phyloP scores from a whole-genome alignment of 2,797 vertebrate genomes.

The Parambassis ranga region DNA sequence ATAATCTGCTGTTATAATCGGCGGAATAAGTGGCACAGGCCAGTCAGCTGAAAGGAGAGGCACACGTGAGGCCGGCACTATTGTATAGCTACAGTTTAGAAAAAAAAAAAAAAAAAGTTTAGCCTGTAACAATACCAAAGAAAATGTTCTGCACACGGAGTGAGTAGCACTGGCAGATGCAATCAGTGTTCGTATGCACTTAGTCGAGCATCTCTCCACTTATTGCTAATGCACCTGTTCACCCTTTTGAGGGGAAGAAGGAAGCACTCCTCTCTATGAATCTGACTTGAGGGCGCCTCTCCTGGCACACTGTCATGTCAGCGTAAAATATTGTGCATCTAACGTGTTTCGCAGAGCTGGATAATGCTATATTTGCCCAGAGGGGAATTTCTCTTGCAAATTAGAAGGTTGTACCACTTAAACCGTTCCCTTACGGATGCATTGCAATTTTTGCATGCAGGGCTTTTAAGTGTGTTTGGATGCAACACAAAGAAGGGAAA shows the following conservation, averaged over 20 bases:
- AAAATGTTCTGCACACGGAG: too few relatives aligned
- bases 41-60: constrained; percentile 60
- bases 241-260: background rate
- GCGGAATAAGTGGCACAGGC: constrained; percentile 50
- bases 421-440: constrained; percentile 13
- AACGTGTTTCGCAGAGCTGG: background rate
- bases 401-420: constrained; percentile 49
- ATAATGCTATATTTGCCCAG: constrained; percentile 45
- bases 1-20: constrained; percentile 64
- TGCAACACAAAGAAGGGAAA: constrained; percentile 27
- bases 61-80: constrained; percentile 26
- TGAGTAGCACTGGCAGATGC: too few relatives aligned
- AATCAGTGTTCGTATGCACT: constrained; percentile 18
- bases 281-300: constrained; percentile 10
- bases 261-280: constrained; percentile 31
- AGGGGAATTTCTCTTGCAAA: constrained; percentile 51
- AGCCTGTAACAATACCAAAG: background rate
- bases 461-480: constrained; percentile 43
- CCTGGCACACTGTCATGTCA: constrained; percentile 12
- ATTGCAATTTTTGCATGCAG: constrained; percentile 22
- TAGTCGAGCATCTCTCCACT: constrained; percentile 6
- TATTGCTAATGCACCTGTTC: constrained; percentile 60
- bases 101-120: constrained; percentile 10
- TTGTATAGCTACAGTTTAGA: constrained; percentile 36
- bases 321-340: constrained; percentile 21